phyloP scores from a whole-genome alignment of 2,888 invertebrate species.

The Tanytarsus gracilentus region DNA sequence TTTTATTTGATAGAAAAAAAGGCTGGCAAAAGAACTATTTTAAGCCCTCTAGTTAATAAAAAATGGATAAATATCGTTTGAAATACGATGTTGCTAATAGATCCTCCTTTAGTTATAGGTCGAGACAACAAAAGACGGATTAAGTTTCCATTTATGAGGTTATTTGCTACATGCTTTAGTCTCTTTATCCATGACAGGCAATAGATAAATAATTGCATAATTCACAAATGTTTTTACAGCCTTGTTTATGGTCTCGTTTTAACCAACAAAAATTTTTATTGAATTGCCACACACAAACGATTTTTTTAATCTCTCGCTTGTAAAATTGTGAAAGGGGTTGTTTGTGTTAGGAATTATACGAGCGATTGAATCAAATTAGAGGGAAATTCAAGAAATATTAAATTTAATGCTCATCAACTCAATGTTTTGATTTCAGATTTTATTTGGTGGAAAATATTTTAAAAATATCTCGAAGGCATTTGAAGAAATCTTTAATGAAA shows the following conservation, averaged over 20 bases:
- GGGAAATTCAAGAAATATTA: neutral
- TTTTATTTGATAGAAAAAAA: conserved; percentile 24
- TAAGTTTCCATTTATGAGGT: conserved; percentile 9
- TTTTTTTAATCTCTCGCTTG: neutral
- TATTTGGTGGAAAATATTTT: conserved; percentile 27
- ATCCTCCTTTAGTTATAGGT: neutral
- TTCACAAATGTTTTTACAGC: conserved; percentile 26
- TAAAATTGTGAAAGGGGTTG: conserved; percentile 17
- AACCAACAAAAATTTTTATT: conserved; percentile 1
- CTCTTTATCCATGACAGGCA: conserved; percentile 6
- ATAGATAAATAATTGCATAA: conserved; percentile 8
- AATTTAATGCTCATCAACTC: conserved; percentile 24
- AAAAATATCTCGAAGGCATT: neutral
- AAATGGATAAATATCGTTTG: no score
- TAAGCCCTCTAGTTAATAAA: neutral
- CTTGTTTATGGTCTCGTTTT: conserved; percentile 24
- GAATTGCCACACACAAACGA: neutral
- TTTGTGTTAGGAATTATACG: conserved; percentile 16
- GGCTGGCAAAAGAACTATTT: neutral
- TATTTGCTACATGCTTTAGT: conserved; percentile 1
- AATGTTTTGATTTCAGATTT: conserved; percentile 29
- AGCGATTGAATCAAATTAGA: neutral
- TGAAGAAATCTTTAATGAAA: neutral
- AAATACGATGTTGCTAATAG: neutral
- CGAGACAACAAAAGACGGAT: conserved; percentile 23